Evolutionary conservation across 2,888 invertebrate species (phyloP).

Genomic region (Caenorhabditis sp.): DNA sequence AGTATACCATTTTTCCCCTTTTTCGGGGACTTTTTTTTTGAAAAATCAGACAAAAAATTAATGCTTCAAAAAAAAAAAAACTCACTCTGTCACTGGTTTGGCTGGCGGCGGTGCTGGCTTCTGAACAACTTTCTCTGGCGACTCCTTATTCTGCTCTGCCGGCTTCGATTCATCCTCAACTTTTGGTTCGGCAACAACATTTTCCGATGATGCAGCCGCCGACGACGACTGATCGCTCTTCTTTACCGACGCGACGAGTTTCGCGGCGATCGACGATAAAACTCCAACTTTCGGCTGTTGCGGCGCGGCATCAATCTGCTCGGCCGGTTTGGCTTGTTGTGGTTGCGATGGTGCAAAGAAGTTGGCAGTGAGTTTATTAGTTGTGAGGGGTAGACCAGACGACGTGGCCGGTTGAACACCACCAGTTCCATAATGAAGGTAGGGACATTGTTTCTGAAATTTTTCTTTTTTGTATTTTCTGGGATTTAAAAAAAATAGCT

Average conservation of each 20-base stretch:
- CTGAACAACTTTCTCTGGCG: background rate
- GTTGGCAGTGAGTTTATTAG: slow-evolving; percentile 15
- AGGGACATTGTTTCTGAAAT: slow-evolving; percentile 31
- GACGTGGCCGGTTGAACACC: slow-evolving; percentile 17
- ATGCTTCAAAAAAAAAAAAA: no score
- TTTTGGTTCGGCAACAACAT: background rate
- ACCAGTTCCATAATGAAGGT: slow-evolving; percentile 32
- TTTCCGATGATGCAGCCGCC: background rate
- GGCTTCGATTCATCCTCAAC: no score
- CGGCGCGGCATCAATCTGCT: slow-evolving; percentile 2
- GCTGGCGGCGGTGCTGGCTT: background rate
- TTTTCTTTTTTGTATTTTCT: background rate
- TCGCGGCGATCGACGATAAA: slow-evolving; percentile 25
- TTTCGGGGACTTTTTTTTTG: no score
- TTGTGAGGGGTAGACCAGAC: slow-evolving; percentile 15
- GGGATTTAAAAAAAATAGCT: background rate
- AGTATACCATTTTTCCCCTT: no score
- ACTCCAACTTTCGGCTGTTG: slow-evolving; percentile 15
- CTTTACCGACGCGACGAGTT: slow-evolving; percentile 15
- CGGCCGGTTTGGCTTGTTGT: background rate
- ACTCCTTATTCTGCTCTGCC: no score
- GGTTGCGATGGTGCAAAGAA: background rate
- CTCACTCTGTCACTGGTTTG: slow-evolving; percentile 14
- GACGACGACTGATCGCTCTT: background rate
- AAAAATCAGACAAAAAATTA: no score